Conservation (phyloP, 2,113 vertebrate species). For the Coreoperca whiteheadi region DNA sequence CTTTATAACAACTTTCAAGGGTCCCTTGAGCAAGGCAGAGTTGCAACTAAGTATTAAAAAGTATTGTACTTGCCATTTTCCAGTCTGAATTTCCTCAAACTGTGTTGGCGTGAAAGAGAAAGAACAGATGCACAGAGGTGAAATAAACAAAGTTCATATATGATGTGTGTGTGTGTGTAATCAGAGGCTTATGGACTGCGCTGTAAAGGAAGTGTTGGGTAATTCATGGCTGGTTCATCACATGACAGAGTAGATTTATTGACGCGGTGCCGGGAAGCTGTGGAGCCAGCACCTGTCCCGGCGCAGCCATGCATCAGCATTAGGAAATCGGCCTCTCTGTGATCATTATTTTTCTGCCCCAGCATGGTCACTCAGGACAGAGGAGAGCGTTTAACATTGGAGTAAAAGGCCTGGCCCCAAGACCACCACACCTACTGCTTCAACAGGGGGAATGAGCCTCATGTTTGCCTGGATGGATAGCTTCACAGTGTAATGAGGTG, state of each 20-base stretch:
- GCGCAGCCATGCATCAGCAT: slow-evolving; percentile 63
- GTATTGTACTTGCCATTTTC: too few relatives aligned
- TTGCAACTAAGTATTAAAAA: too few relatives aligned
- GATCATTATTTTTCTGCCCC: slow-evolving; percentile 62
- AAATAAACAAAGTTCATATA: slow-evolving; percentile 18
- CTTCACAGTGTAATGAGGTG: neutral
- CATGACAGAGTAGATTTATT: slow-evolving; percentile 64
- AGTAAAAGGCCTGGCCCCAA: neutral
- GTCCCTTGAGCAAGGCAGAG: neutral
- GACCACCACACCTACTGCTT: neutral
- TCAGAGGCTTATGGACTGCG: slow-evolving; percentile 34
- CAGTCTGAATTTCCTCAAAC: too few relatives aligned
- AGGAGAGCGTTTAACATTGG: slow-evolving; percentile 24
- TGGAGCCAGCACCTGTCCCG: slow-evolving; percentile 62
- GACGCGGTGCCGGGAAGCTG: slow-evolving; percentile 45
- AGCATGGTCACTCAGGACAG: slow-evolving; percentile 3
- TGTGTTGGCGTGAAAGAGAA: neutral
- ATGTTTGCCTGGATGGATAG: slow-evolving; percentile 11
- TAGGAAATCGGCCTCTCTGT: slow-evolving; percentile 51
- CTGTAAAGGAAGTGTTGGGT: slow-evolving; percentile 24
- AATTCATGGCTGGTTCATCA: slow-evolving; percentile 50
- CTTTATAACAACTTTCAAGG: neutral
- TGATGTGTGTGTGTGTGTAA: slow-evolving; percentile 16
- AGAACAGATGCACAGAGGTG: neutral
- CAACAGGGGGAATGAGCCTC: neutral